These are phyloP conservation scores for Diceros bicornis DNA, from an alignment of 2,797 vertebrate species.

Conservation along the genomic window DNA sequence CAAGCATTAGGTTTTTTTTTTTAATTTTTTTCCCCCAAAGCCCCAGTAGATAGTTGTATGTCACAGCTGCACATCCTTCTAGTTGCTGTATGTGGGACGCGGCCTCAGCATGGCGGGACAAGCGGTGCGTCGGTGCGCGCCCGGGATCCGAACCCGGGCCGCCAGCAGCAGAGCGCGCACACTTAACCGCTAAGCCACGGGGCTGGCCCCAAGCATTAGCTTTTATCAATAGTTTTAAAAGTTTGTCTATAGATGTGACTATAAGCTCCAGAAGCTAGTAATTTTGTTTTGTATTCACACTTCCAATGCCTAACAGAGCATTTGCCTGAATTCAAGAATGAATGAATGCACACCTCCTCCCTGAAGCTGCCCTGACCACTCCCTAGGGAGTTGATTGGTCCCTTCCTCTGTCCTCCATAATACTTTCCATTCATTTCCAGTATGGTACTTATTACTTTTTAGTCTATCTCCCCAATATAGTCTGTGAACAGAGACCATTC, in stretches of 20 bases:
- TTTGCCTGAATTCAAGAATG: neutral
- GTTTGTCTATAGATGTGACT: neutral
- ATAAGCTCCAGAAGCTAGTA: neutral
- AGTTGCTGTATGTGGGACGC: no score
- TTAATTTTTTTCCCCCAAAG: no score
- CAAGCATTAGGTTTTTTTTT: neutral
- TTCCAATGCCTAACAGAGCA: neutral
- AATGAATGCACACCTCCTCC: neutral
- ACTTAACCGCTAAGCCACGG: no score
- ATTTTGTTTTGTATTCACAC: neutral
- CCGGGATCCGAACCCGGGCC: no score
- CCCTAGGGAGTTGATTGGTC: neutral
- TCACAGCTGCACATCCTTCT: no score
- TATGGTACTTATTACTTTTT: neutral
- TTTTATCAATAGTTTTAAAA: slow-evolving; percentile 21
- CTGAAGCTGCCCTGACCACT: neutral
- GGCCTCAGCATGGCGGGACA: no score
- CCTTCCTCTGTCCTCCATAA: neutral
- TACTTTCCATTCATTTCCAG: neutral
- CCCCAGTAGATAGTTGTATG: no score
- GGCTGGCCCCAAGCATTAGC: neutral
- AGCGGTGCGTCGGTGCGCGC: no score
- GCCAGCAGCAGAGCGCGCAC: no score
- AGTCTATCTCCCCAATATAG: neutral
- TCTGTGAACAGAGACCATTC: neutral